Base-by-base conservation (phyloP, 2,113 vertebrate genomes). In the Syrrhaptes paradoxus region DNA sequence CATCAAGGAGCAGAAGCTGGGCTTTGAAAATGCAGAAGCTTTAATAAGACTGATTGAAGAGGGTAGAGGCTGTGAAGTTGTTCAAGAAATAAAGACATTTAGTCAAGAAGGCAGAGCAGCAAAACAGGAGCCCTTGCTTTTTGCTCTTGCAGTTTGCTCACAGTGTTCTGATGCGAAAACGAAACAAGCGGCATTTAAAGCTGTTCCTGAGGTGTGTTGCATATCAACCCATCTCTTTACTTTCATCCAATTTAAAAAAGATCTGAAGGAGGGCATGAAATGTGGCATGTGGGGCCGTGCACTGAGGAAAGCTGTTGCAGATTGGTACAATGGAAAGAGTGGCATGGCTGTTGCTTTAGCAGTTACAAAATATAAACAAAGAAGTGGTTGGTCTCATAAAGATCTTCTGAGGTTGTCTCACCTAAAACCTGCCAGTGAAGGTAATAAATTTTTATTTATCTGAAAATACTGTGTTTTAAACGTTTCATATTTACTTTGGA, bases 271-370 rank as follows among this genome's bases (percentile, higher is more conserved):
- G 67, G 98, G 98, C 61, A 99, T 99, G 99, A 99, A 98, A 71
- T 99, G 99, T 92, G 99, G 99, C 76, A 99, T 99, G 79, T 99
- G 99, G 99, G 99, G 99, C 10, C 98, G 99, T 34, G 99, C 98
- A 10, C 98, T 99, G 90, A 98, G 99, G 88, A 99, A 99, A 97
- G 99, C 98, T 5, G 97, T 99, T 59, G 98, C 99, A 31, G 98
- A 99, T 96, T 99, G 99, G 99, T 99, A 99, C 96, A 99, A 99
- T 85, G 98, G 97, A 21, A 99, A 99, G 91, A 98, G 98, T 46
- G 98, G 98, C 54, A 97, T 99, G 98, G 97, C 97, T 85, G 97
- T 99, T 72, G 99, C 99, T 46, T 97, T 97, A 73, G 98, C 98
- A 5, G 98, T 99, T 93, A 99, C 99, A 91, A 99, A 98, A 91